Evolutionary conservation across 2,113 vertebrate species (phyloP).

Genomic region (Machaerirhynchus nigripectus): DNA sequence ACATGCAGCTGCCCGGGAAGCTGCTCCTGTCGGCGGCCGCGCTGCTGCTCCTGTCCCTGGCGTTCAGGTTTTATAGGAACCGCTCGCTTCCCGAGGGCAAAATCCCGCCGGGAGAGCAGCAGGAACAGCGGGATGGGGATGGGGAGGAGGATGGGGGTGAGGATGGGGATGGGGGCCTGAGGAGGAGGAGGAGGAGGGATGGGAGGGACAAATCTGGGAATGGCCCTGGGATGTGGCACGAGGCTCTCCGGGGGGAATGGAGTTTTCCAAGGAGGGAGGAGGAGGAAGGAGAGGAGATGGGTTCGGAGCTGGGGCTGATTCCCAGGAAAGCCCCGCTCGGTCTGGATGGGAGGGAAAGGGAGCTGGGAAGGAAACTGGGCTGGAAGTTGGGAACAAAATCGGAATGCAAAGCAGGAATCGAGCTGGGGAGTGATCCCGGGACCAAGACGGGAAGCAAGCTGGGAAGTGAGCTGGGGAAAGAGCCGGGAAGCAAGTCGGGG

Average conservation of each 20-base stretch:
- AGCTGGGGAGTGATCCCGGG: accelerated
- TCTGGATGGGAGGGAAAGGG: accelerated
- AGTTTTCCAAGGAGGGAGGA: not conserved
- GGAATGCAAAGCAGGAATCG: accelerated
- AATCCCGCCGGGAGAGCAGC: not conserved
- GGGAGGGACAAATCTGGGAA: accelerated
- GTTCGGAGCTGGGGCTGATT: not conserved
- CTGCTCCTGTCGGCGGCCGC: conserved; percentile 79
- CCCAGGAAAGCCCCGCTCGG: accelerated
- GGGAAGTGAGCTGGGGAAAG: accelerated
- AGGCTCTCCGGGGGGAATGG: accelerated
- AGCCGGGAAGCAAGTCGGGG: accelerated
- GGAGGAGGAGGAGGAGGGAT: not conserved
- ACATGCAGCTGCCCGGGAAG: conserved; percentile 86
- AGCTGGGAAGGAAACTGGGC: accelerated
- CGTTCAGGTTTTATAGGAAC: conserved; percentile 81
- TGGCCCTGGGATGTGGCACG: accelerated
- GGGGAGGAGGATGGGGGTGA: not conserved
- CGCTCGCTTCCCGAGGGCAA: not conserved
- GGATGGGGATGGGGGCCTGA: not conserved
- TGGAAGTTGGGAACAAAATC: accelerated
- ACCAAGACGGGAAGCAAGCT: accelerated
- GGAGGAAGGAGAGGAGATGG: not conserved
- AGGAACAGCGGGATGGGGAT: not conserved
- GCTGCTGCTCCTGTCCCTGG: conserved; percentile 80